Conservation (phyloP, 2,797 vertebrate genomes). For the Huso huso region DNA sequence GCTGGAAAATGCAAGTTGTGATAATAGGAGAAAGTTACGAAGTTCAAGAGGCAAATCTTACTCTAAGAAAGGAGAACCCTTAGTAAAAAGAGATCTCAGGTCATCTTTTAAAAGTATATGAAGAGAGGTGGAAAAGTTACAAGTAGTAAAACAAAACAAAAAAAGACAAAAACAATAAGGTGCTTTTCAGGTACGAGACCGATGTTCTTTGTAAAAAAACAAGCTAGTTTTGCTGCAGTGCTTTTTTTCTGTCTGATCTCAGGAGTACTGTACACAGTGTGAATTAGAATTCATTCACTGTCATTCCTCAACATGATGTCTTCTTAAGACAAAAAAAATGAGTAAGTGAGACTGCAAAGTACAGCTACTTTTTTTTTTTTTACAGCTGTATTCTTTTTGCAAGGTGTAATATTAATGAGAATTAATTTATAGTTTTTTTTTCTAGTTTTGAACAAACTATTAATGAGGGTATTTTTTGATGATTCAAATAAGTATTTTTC, state of each 20-base stretch:
- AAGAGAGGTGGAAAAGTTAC: background rate
- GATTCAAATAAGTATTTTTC: slow-evolving; percentile 32
- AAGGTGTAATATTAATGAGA: slow-evolving; percentile 23
- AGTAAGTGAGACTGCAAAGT: background rate
- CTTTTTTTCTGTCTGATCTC: background rate
- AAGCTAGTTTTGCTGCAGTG: slow-evolving; percentile 6
- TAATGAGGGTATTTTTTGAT: slow-evolving; percentile 26
- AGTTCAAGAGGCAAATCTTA: too few species aligned
- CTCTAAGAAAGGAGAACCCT: background rate
- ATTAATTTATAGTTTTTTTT: slow-evolving; percentile 19
- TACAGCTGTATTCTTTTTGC: slow-evolving; percentile 32
- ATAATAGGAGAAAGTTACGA: too few species aligned
- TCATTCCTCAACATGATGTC: too few species aligned
- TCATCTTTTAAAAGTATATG: background rate
- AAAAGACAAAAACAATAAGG: slow-evolving; percentile 15
- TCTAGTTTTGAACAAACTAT: slow-evolving; percentile 22
- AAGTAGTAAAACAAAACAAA: background rate
- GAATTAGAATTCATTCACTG: background rate
- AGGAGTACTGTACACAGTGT: slow-evolving; percentile 5
- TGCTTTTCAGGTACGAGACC: background rate
- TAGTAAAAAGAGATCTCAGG: background rate
- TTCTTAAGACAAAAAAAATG: background rate
- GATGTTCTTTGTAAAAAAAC: background rate
- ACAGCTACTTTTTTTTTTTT: slow-evolving; percentile 1
- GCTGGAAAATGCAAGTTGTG: too few species aligned